phyloP scores from a whole-genome alignment of 2,888 invertebrate species.

The Myathropa florea region DNA sequence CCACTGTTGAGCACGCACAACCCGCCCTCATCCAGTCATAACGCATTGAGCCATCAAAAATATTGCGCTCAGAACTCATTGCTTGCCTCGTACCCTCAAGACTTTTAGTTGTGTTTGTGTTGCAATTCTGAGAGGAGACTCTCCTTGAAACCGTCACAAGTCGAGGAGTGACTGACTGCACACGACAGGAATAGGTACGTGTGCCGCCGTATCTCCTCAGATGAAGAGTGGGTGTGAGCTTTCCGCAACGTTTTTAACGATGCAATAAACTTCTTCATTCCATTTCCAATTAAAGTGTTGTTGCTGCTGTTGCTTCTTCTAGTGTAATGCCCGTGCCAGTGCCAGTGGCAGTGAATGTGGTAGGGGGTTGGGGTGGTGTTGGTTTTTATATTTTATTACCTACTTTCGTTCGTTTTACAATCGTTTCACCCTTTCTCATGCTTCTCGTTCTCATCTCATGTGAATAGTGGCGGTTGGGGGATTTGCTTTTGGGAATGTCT shows the following conservation, averaged over 20 bases:
- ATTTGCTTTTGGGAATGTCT: constrained; percentile 37
- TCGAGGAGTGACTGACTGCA: no score
- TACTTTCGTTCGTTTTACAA: constrained; percentile 60
- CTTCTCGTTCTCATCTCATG: background rate
- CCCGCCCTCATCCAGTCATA: constrained; percentile 2
- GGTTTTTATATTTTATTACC: constrained; percentile 49
- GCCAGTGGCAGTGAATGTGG: background rate
- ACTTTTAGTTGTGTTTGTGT: constrained; percentile 27
- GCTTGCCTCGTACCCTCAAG: background rate
- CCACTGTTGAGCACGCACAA: no score
- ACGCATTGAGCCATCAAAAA: constrained; percentile 38
- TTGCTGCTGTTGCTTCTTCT: constrained; percentile 6
- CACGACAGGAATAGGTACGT: no score
- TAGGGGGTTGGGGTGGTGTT: background rate
- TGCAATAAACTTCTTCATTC: constrained; percentile 60
- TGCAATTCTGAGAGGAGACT: constrained; percentile 7
- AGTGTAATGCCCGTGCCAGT: no score
- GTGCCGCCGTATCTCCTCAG: background rate
- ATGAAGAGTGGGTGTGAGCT: background rate
- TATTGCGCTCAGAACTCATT: constrained; percentile 46
- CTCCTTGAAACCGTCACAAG: background rate
- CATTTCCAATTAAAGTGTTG: constrained; percentile 64
- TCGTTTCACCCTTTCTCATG: constrained; percentile 43
- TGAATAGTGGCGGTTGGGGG: background rate
- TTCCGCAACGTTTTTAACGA: constrained; percentile 53